A percentile compares a stretch with the other conserved stretches of the same genome.
Evolutionary conservation across 2,113 vertebrate genomes (phyloP).

Genomic region (Sula dactylatra): DNA sequence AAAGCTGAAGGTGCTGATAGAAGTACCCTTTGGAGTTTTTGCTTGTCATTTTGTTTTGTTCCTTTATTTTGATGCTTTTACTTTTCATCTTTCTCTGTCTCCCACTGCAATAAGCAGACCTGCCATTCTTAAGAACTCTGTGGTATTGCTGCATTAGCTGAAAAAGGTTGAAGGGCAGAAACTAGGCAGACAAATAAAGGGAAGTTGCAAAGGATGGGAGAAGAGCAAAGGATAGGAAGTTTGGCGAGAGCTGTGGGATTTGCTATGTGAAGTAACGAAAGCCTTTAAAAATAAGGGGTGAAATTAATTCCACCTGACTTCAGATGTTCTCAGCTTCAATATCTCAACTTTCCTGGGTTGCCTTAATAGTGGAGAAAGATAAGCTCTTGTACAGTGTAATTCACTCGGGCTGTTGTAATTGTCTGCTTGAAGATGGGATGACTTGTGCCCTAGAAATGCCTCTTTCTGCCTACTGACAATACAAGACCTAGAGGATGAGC

Average conservation of each 20-base stretch:
- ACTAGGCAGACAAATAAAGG: not conserved
- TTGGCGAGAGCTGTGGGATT: not conserved
- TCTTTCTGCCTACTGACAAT: not conserved
- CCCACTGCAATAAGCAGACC: not conserved
- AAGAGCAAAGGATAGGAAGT: not conserved
- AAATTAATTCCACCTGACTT: not conserved
- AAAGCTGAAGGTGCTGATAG: not conserved
- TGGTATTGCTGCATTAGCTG: not conserved
- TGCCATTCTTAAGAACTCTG: not conserved
- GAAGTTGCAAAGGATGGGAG: not conserved
- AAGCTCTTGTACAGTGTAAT: not conserved
- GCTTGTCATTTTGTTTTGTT: not conserved
- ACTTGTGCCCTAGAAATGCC: not conserved
- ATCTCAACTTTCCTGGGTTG: not conserved
- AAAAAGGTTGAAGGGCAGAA: not conserved
- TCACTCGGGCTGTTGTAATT: not conserved
- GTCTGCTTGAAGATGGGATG: not conserved
- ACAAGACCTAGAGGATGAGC: not conserved
- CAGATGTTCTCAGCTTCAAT: not conserved
- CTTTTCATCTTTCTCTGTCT: constrained; percentile 10
- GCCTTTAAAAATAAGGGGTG: not conserved
- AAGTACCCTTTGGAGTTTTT: not conserved
- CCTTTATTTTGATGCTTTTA: constrained; percentile 9
- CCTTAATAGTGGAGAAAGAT: not conserved
- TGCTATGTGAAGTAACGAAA: not conserved